These are phyloP conservation scores for Melangyna quadrimaculata DNA, from an alignment of 2,888 invertebrate species.

Conservation along the genomic window DNA sequence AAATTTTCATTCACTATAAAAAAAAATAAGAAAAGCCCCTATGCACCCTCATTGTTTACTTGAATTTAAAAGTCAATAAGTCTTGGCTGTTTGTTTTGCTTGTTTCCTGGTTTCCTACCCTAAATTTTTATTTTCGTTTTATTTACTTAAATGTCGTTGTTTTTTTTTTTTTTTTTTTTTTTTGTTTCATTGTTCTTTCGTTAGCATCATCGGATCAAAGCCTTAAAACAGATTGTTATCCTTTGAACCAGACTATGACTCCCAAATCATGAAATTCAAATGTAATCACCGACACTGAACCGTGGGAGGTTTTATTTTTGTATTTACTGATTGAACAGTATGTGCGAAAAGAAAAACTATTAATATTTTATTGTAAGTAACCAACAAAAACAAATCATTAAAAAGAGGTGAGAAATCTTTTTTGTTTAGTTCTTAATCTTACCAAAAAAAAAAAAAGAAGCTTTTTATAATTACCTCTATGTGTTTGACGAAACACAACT, in stretches of 20 bases:
- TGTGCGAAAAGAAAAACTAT: background rate
- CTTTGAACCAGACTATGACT: slow-evolving; percentile 57
- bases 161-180: slow-evolving; percentile 26
- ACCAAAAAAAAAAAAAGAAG: too few relatives aligned
- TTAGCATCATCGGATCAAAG: slow-evolving; percentile 62
- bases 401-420: too few relatives aligned
- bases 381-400: too few relatives aligned
- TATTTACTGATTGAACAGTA: slow-evolving; percentile 46
- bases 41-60: slow-evolving; percentile 50
- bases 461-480: too few relatives aligned
- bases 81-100: slow-evolving; percentile 59
- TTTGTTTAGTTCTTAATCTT: too few relatives aligned
- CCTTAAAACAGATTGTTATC: slow-evolving; percentile 67
- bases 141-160: slow-evolving; percentile 37
- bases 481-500: too few relatives aligned
- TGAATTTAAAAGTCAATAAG: slow-evolving; percentile 67
- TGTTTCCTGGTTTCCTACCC: slow-evolving; percentile 39
- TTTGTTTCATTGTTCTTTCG: slow-evolving; percentile 6
- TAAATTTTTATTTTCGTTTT: slow-evolving; percentile 40
- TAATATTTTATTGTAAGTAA: too few relatives aligned
- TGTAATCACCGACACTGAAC: slow-evolving; percentile 66
- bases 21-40: slow-evolving; percentile 39
- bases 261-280: slow-evolving; percentile 71
- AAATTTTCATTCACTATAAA: slow-evolving; percentile 15
- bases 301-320: slow-evolving; percentile 29